Base-by-base conservation (phyloP, 1,140 invertebrate genomes). In the Neodiprion fabricii region DNA sequence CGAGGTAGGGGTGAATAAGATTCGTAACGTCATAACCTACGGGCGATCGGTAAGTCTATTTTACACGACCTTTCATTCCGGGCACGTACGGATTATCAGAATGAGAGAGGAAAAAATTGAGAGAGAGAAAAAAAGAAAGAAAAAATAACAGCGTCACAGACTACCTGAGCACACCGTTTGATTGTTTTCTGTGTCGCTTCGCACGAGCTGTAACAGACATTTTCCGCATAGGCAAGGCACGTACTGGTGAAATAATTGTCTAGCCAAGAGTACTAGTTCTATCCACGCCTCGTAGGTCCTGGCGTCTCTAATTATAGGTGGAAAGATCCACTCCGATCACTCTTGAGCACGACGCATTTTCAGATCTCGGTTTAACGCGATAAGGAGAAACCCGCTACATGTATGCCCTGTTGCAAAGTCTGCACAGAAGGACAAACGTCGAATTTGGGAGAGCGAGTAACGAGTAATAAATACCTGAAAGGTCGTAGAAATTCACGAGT, bases 11-110 rank as follows among this genome's bases (percentile, higher is more conserved):
- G 0, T 23, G 65, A 66, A 49, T 68, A 67, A 78, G 75, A 76
- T 80, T 80, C 77, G 78, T 76, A 78, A 78, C 71, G 78, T 61
- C 8, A 61, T 9, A 12, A 61, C n/a, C 53, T 61, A 12, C 7
- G 53, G 53, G 53, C 3, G 53, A n/a, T 11, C 11, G 0, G 53
- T 4, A 14, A 61, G 11, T 61, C 9, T 17, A 14, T 61, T 61
- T 61, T 11, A 61, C 53, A 61, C 11, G 53, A 61, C 53, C 53
- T 61, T 61, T 5, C 8, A 61, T 61, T 40, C 28, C 53, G 53
- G 9, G 11, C 11, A 61, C 53, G 53, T 17, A 61, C 8, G 11
- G 5, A 14, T 14, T 61, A 61, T 14, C 11, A 17, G 11, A 61
- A 61, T 14, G 53, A 61, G 9, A 17, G 9, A 61, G n/a, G n/a